A percentile compares a stretch with the other conserved stretches of the same genome.
Conservation (phyloP, 1,140 invertebrate species). For the Danaus plexippus region DNA sequence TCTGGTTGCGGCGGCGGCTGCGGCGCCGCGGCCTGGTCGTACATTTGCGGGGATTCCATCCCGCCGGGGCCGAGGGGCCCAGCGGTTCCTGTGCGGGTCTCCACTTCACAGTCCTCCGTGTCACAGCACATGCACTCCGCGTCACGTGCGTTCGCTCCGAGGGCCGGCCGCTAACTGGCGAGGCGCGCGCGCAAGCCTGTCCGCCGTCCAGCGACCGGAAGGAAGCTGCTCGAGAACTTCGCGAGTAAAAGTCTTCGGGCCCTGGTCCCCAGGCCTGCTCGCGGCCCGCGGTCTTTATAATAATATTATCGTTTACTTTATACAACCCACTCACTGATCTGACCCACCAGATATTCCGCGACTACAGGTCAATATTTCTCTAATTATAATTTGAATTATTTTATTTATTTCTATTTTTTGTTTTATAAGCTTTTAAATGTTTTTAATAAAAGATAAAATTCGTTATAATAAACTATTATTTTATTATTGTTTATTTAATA, state of each 20-base stretch:
- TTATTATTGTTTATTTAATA: too few species aligned
- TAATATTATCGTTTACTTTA: too few species aligned
- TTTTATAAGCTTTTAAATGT: too few species aligned
- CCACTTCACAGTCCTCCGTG: slow-evolving; percentile 63
- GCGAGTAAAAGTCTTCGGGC: slow-evolving; percentile 56
- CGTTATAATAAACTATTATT: too few species aligned
- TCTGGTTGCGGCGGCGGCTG: slow-evolving; percentile 70
- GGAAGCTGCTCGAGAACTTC: slow-evolving; percentile 63
- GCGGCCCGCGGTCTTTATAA: too few species aligned
- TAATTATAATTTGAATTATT: too few species aligned
- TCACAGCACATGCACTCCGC: slow-evolving; percentile 60
- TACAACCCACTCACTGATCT: too few species aligned
- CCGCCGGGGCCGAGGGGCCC: slow-evolving; percentile 65
- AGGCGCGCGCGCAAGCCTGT: slow-evolving; percentile 49
- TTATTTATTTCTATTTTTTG: too few species aligned
- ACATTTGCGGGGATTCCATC: slow-evolving; percentile 83
- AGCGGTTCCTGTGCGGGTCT: slow-evolving; percentile 60
- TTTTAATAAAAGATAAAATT: too few species aligned
- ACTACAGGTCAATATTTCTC: too few species aligned
- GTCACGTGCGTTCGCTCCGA: slow-evolving; percentile 46
- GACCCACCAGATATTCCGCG: too few species aligned
- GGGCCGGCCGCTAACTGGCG: slow-evolving; percentile 50
- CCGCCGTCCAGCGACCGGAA: slow-evolving; percentile 35
- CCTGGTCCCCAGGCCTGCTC: slow-evolving; percentile 21
- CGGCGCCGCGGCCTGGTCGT: slow-evolving; percentile 73